A percentile compares a stretch with the other conserved stretches of the same genome.
phyloP scores from a whole-genome alignment of 2,113 vertebrate species.

The Chaenocephalus aceratus region DNA sequence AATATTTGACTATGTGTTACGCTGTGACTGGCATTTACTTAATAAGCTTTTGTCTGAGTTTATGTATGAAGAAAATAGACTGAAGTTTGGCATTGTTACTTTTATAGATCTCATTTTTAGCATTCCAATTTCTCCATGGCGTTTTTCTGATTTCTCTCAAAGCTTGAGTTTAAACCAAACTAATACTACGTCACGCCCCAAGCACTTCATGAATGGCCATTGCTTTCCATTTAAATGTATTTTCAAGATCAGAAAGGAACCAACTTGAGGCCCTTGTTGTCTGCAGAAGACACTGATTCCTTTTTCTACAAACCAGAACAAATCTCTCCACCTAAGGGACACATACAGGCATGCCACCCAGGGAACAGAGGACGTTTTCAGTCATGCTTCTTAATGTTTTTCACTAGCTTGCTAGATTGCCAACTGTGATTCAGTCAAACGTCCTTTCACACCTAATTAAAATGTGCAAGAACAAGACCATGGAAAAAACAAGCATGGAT shows the following conservation, averaged over 20 bases:
- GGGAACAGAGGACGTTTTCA: conserved; percentile 61
- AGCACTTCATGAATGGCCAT: conserved; percentile 50
- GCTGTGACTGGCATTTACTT: conserved; percentile 47
- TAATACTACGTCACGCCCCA: conserved; percentile 40
- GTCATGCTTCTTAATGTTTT: conserved; percentile 44
- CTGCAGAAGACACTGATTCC: conserved; percentile 45
- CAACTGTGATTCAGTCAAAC: conserved; percentile 63
- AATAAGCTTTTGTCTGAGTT: conserved; percentile 48
- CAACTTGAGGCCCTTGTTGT: conserved; percentile 43
- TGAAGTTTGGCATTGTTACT: conserved; percentile 34
- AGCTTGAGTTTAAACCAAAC: conserved; percentile 52
- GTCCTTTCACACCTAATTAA: conserved; percentile 58
- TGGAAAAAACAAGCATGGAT: conserved; percentile 63
- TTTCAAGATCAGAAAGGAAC: conserved; percentile 32
- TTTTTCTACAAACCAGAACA: conserved; percentile 54
- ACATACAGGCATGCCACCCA: conserved; percentile 28
- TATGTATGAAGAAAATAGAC: conserved; percentile 44
- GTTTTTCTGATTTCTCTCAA: conserved; percentile 47
- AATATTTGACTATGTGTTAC: conserved; percentile 45
- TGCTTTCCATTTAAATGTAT: conserved; percentile 49
- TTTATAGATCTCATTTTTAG: conserved; percentile 53
- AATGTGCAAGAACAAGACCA: conserved; percentile 43
- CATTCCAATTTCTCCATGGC: conserved; percentile 25
- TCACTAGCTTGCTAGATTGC: conserved; percentile 44
- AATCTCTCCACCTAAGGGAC: conserved; percentile 38